Conservation (phyloP, 2,888 invertebrate species). For the Apamea sordens region DNA sequence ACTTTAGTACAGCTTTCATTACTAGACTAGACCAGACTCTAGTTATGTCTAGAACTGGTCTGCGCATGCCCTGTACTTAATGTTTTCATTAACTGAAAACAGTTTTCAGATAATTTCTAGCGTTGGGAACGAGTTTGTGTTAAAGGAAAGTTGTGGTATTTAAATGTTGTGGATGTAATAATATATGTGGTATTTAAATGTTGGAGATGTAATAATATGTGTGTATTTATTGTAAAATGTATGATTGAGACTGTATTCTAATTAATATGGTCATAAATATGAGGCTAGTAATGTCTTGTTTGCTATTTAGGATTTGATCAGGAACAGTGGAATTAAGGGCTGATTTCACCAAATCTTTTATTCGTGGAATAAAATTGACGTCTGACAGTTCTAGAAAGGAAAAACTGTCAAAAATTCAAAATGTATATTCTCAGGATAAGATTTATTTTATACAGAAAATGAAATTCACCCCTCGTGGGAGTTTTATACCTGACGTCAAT, state of each 20-base stretch:
- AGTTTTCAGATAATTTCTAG: slow-evolving; percentile 49
- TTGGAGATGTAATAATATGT: neutral
- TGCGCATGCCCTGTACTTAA: slow-evolving; percentile 27
- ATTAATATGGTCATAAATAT: too few relatives aligned
- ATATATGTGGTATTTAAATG: neutral
- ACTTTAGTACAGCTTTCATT: slow-evolving; percentile 41
- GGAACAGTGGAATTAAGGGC: neutral
- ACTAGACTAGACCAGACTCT: slow-evolving; percentile 17
- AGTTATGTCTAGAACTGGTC: slow-evolving; percentile 29
- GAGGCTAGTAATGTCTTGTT: neutral
- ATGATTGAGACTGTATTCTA: neutral
- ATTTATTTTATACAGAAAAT: neutral
- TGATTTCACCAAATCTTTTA: neutral
- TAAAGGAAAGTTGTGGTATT: slow-evolving; percentile 8
- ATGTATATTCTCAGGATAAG: neutral
- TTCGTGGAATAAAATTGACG: neutral
- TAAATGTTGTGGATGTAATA: neutral
- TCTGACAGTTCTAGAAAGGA: neutral
- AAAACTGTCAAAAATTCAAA: neutral
- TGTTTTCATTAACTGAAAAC: slow-evolving; percentile 58
- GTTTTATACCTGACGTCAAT: neutral
- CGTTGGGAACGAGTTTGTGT: slow-evolving; percentile 37
- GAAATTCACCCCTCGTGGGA: neutral
- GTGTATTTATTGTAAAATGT: neutral
- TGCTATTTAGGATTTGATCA: neutral